Evolutionary conservation across 1,140 invertebrate species (phyloP).

Genomic region (Nephotettix cincticeps): DNA sequence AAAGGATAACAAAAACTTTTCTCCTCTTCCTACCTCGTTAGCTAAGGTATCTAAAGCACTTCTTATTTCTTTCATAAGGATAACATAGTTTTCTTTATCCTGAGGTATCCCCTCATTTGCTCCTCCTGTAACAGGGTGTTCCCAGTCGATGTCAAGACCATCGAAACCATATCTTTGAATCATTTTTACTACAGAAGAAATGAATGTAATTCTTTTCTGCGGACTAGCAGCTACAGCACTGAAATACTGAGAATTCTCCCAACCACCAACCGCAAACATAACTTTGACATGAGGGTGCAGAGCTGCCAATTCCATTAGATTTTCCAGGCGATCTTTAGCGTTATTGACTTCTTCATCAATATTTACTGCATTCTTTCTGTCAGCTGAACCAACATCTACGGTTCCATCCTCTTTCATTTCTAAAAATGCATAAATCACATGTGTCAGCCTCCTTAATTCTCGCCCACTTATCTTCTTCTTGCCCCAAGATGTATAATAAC

Average conservation of each 20-base stretch:
- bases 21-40: slow-evolving; percentile 4
- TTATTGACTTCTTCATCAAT: slow-evolving; percentile 26
- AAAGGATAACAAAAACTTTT: slow-evolving; percentile 33
- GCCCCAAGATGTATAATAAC: slow-evolving; percentile 36
- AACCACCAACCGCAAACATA: slow-evolving; percentile 55
- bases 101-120: slow-evolving; percentile 32
- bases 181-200: slow-evolving; percentile 58
- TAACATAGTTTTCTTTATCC: slow-evolving; percentile 37
- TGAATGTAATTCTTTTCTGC: slow-evolving; percentile 53
- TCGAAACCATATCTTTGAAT: slow-evolving; percentile 58
- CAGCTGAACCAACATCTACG: slow-evolving; percentile 22
- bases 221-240: slow-evolving; percentile 53
- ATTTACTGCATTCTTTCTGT: slow-evolving; percentile 19
- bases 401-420: slow-evolving; percentile 31
- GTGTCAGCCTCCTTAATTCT: slow-evolving; percentile 29
- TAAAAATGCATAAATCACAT: slow-evolving; percentile 36
- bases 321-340: slow-evolving; percentile 16
- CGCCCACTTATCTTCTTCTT: slow-evolving; percentile 17
- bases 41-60: slow-evolving; percentile 23
- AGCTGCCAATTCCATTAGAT: slow-evolving; percentile 18
- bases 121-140: slow-evolving; percentile 53
- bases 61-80: slow-evolving; percentile 33
- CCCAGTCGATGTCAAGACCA: slow-evolving; percentile 61
- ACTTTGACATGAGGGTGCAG: slow-evolving; percentile 51
- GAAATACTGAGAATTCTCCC: slow-evolving; percentile 52